A percentile compares a stretch with the other conserved stretches of the same genome.
These are phyloP conservation scores for Drosophila repletoides DNA, from an alignment of 1,140 invertebrate species.

Conservation along the genomic window DNA sequence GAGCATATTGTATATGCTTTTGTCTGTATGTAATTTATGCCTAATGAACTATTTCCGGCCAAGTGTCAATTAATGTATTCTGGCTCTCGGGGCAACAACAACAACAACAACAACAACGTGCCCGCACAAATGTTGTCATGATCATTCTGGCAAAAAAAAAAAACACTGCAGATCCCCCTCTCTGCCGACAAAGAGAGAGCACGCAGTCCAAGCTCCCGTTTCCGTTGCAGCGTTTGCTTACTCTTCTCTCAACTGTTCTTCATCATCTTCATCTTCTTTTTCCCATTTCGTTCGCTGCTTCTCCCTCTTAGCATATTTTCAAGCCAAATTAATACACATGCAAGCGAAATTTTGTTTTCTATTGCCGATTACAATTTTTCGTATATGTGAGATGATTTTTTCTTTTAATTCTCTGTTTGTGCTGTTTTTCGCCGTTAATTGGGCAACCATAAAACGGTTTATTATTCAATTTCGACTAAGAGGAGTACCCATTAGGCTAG, in stretches of 20 bases:
- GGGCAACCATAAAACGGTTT: constrained; percentile 22
- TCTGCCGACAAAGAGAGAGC: neutral
- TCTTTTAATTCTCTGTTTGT: constrained; percentile 10
- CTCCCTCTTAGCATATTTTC: constrained; percentile 29
- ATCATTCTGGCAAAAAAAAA: constrained; percentile 62
- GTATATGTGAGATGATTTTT: constrained; percentile 8
- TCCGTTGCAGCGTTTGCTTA: constrained; percentile 39
- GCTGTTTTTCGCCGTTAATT: constrained; percentile 32
- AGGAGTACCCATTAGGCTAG: no score
- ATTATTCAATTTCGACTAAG: no score
- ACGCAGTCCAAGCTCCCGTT: constrained; percentile 14
- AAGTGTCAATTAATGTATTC: constrained; percentile 79
- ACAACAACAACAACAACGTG: constrained; percentile 53
- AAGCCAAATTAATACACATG: constrained; percentile 56
- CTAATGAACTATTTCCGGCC: constrained; percentile 80
- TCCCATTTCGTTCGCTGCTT: constrained; percentile 3
- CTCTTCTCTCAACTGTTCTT: neutral
- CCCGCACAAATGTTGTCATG: constrained; percentile 73
- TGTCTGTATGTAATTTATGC: constrained; percentile 78
- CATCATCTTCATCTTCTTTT: constrained; percentile 4
- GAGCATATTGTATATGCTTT: constrained; percentile 44
- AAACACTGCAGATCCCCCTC: constrained; percentile 1
- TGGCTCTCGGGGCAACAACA: constrained; percentile 31
- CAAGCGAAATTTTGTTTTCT: constrained; percentile 50
- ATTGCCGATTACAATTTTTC: constrained; percentile 52